phyloP scores from a whole-genome alignment of 2,888 invertebrate species.

The Dioctria rufipes region DNA sequence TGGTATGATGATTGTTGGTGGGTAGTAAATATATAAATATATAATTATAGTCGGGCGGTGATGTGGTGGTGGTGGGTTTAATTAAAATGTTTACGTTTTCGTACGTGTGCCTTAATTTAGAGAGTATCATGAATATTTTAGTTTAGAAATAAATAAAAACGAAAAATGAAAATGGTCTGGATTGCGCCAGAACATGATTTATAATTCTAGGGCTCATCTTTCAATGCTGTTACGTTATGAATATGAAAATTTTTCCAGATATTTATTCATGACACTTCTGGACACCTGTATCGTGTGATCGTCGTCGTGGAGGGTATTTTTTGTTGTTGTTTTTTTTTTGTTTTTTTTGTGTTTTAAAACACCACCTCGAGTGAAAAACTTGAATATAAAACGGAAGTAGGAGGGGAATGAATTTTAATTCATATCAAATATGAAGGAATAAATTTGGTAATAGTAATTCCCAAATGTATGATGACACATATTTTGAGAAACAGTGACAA shows the following conservation, averaged over 20 bases:
- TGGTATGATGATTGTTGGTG: too few relatives aligned
- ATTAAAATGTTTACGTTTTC: slow-evolving; percentile 3
- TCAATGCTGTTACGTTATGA: slow-evolving; percentile 11
- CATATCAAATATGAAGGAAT: too few relatives aligned
- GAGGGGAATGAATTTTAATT: too few relatives aligned
- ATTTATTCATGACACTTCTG: slow-evolving; percentile 34
- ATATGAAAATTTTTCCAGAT: slow-evolving; percentile 19
- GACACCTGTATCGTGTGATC: background rate
- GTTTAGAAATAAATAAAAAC: too few relatives aligned
- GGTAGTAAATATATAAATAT: too few relatives aligned
- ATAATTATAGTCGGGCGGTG: background rate
- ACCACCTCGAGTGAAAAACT: too few relatives aligned
- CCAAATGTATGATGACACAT: too few relatives aligned
- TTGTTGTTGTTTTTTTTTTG: too few relatives aligned
- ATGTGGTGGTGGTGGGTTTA: background rate
- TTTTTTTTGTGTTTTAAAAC: too few relatives aligned
- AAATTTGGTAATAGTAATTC: too few relatives aligned
- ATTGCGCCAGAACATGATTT: slow-evolving; percentile 41
- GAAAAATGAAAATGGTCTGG: background rate
- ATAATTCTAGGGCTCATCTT: slow-evolving; percentile 21
- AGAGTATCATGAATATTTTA: background rate
- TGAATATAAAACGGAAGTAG: too few relatives aligned
- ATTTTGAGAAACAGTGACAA: too few relatives aligned
- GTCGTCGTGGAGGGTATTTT: background rate
- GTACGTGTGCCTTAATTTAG: background rate